Evolutionary conservation across 2,888 invertebrate species (phyloP).

Genomic region (Eupeodes luniger): DNA sequence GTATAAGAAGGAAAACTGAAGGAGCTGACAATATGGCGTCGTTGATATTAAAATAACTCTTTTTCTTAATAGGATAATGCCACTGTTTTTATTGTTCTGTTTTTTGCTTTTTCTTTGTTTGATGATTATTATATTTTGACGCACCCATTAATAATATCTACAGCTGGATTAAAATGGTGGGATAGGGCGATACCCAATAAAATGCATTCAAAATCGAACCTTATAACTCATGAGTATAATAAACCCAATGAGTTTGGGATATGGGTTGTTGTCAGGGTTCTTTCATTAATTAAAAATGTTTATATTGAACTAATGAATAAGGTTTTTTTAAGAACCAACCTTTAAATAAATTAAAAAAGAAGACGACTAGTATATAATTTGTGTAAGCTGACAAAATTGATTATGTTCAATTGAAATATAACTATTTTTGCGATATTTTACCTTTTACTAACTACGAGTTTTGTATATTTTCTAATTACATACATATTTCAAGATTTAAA

Average conservation of each 20-base stretch:
- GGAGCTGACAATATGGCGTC: conserved; percentile 68
- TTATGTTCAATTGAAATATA: too few species aligned
- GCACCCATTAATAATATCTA: conserved; percentile 55
- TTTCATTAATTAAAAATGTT: conserved; percentile 56
- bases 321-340: background rate
- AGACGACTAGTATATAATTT: too few species aligned
- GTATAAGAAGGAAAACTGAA: background rate
- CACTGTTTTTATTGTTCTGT: conserved; percentile 15
- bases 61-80: conserved; percentile 61
- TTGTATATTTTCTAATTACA: too few species aligned
- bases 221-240: conserved; percentile 35
- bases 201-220: conserved; percentile 43
- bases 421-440: too few species aligned
- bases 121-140: conserved; percentile 58
- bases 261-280: conserved; percentile 50
- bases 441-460: too few species aligned
- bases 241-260: conserved; percentile 67
- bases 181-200: conserved; percentile 23
- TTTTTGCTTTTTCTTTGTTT: background rate
- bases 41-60: conserved; percentile 69
- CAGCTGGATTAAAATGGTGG: conserved; percentile 53
- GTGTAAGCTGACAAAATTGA: too few species aligned
- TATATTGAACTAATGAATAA: background rate
- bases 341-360: background rate
- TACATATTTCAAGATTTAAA: too few species aligned